Base-by-base conservation (phyloP, 2,888 invertebrate species). In the Tetanocera ferruginea region DNA sequence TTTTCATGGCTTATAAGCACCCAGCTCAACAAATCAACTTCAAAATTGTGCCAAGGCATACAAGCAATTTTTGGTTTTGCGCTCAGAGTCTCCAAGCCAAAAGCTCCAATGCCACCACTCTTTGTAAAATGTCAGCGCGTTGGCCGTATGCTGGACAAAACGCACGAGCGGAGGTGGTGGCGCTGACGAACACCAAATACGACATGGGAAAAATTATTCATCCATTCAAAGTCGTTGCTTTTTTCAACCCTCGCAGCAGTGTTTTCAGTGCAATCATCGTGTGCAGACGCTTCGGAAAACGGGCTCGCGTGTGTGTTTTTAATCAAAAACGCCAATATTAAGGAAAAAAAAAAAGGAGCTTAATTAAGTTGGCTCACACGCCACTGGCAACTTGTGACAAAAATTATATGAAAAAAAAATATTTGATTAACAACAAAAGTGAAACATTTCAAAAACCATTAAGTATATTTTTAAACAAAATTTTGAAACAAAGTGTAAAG, bases 261-360 rank as follows among this genome's bases (percentile, higher is more conserved):
- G 83, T 86, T 86, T 86, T 86, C 83, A 86, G 86, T 86, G 86
- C 85, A 88, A 86, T 87, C 87, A 87, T 84, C 80, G 83, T 84
- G 88, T 86, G 83, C 86, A 85, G 87, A 87, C 87, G 85, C 79
- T 83, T 77, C 85, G 84, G 82, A 77, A 77, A 79, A 80, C 62
- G 60, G 49, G 49, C 76, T 73, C 79, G 85, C 79, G 80, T 82
- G 78, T 77, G 79, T 80, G 80, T 23, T 43, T 31, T 34, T 28
- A n/a, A 43, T 1, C 43, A 43, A 62, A 62, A 55, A 78, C 8
- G 51, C 51, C 69, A 69, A 28, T 31, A 60, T n/a, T 55, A 5
- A 28, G 52, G 67, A 73, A 57, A 67, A 9, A 78, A 69, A 62
- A 43, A 74, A 17, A 31, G 64, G 28, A 5, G 25, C 25, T 51